A percentile compares a stretch with the other conserved stretches of the same genome.
Conservation (phyloP, 2,113 vertebrate genomes). For the Guaruba guarouba region DNA sequence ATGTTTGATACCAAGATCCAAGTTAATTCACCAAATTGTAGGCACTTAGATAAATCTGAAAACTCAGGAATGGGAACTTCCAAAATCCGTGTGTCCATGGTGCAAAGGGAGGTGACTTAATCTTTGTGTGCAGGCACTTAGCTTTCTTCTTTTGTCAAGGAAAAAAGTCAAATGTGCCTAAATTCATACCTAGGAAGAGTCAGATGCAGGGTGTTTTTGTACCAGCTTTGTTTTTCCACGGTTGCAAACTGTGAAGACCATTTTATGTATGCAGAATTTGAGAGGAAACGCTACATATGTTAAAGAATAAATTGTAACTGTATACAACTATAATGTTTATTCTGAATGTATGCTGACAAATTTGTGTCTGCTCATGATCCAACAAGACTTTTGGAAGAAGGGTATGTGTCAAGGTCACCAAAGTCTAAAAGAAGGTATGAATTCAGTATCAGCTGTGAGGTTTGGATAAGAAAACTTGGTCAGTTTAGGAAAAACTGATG, state of each 20-base stretch:
- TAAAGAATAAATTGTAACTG: neutral
- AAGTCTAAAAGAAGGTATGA: neutral
- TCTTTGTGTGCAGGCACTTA: neutral
- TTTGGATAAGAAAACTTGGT: neutral
- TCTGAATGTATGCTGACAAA: neutral
- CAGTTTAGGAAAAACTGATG: neutral
- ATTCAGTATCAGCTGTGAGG: neutral
- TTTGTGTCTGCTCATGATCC: neutral
- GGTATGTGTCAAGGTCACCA: neutral
- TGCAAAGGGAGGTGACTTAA: neutral
- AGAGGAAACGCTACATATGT: neutral
- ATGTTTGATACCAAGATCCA: neutral
- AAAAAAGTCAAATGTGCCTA: neutral
- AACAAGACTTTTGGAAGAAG: neutral
- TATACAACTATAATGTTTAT: neutral
- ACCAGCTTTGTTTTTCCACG: neutral
- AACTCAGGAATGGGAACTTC: neutral
- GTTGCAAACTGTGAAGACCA: neutral
- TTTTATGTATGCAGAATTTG: neutral
- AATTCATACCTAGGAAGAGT: neutral
- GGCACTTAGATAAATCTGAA: neutral
- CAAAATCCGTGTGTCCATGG: neutral
- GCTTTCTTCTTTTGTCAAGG: neutral
- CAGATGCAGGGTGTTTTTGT: neutral
- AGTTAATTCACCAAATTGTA: neutral